A percentile compares a stretch with the other conserved stretches of the same genome.
Evolutionary conservation across 92 coral and sea anemone genomes (phyloP).

Genomic region (Siderastrea radians): DNA sequence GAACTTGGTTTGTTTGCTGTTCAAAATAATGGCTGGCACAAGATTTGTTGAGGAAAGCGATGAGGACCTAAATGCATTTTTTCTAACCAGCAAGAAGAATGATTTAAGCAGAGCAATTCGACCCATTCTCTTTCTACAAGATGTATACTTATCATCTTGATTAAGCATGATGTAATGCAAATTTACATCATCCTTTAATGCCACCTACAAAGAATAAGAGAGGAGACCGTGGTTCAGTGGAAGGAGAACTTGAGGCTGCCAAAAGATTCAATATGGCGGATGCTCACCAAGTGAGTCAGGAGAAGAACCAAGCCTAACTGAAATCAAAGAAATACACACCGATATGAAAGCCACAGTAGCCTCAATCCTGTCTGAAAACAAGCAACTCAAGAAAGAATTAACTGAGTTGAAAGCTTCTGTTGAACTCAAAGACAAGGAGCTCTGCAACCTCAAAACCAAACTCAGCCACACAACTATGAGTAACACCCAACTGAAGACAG

Average conservation of each 20-base stretch:
- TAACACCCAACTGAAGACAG: not conserved
- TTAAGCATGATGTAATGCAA: too few relatives aligned
- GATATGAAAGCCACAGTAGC: not conserved
- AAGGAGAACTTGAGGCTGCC: not conserved
- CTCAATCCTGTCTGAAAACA: not conserved
- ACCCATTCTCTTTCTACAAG: too few relatives aligned
- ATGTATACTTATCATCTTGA: too few relatives aligned
- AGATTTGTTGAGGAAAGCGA: too few relatives aligned
- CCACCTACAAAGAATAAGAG: not conserved
- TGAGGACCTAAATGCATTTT: too few relatives aligned
- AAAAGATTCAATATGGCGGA: slow-evolving; percentile 13
- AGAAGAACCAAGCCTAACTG: slow-evolving; percentile 4
- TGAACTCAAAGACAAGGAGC: not conserved
- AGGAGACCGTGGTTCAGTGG: not conserved
- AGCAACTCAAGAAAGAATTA: slow-evolving; percentile 12
- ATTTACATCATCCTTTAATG: not conserved
- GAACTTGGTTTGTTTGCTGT: too few relatives aligned
- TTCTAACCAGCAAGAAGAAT: too few relatives aligned
- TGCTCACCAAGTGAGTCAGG: not conserved
- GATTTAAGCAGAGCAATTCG: too few relatives aligned
- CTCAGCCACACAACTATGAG: not conserved
- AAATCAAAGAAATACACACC: not conserved
- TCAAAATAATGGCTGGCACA: too few relatives aligned
- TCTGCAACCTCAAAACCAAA: not conserved
- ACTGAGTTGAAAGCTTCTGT: slow-evolving; percentile 4